Evolutionary conservation across 2,113 vertebrate species (phyloP).

Genomic region (Brachyhypopomus occidentalis): DNA sequence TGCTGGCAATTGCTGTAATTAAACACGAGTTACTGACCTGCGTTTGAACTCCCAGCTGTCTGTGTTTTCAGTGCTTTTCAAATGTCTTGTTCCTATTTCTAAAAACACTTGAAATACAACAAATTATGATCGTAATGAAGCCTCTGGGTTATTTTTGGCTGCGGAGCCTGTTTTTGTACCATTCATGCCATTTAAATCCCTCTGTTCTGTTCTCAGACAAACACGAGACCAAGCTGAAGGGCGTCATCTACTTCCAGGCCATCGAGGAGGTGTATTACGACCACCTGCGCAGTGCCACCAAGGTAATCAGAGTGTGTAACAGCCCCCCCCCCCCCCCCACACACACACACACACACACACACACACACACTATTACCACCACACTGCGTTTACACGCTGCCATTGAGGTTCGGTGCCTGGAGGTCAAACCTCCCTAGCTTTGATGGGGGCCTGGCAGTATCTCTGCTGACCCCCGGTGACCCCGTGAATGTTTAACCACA

Average conservation of each 20-base stretch:
- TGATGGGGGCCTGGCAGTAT: neutral
- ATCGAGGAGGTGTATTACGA: slow-evolving; percentile 84
- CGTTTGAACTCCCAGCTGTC: neutral
- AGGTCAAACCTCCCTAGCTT: slow-evolving; percentile 20
- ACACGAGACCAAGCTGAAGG: slow-evolving; percentile 82
- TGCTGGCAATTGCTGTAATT: neutral
- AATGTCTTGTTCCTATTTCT: neutral
- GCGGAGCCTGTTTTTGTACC: too few species aligned
- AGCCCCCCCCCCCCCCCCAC: too few species aligned
- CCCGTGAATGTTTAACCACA: slow-evolving; percentile 47
- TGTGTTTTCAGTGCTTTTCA: neutral
- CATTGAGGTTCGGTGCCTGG: slow-evolving; percentile 20
- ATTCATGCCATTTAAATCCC: slow-evolving; percentile 27
- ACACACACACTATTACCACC: neutral
- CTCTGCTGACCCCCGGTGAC: slow-evolving; percentile 12
- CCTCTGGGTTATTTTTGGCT: too few species aligned
- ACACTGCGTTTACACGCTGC: neutral
- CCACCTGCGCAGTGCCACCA: slow-evolving; percentile 80
- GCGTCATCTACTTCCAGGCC: slow-evolving; percentile 83
- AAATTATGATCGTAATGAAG: neutral
- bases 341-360: too few species aligned
- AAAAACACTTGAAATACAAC: neutral
- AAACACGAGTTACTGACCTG: neutral
- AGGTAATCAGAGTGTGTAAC: slow-evolving; percentile 64
- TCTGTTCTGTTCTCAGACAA: slow-evolving; percentile 72